Conservation (phyloP, 2,113 vertebrate species). For the Crotalus helleri region DNA sequence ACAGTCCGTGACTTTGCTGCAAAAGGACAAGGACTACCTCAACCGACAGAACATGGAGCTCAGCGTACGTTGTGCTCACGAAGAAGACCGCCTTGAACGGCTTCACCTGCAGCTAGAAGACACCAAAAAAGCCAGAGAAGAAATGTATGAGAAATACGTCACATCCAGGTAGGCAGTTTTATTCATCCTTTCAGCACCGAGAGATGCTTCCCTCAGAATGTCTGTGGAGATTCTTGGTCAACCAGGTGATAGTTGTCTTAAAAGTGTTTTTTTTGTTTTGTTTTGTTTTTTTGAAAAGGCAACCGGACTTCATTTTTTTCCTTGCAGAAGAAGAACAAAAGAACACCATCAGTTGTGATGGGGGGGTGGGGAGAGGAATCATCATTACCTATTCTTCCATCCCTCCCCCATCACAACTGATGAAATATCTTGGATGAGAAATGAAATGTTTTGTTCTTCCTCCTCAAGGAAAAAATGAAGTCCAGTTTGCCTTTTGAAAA, state of each 20-base stretch:
- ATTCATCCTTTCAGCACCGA: not conserved
- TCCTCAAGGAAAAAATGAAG: not conserved
- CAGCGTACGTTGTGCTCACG: conserved; percentile 87
- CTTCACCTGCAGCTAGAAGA: conserved; percentile 90
- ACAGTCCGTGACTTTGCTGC: conserved; percentile 86
- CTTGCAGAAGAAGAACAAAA: not conserved
- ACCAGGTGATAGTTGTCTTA: not conserved
- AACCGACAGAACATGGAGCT: conserved; percentile 93
- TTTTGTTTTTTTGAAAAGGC: not conserved
- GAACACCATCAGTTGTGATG: not conserved
- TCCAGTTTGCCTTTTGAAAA: not conserved
- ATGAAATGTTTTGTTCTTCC: not conserved
- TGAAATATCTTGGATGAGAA: not conserved
- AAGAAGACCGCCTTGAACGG: conserved; percentile 89
- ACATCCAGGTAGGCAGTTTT: conserved; percentile 78
- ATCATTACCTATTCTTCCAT: not conserved
- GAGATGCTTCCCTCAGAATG: not conserved
- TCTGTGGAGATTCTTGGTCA: not conserved
- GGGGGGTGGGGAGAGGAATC: not conserved
- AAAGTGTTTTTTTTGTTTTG: too few relatives aligned
- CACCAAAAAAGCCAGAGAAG: conserved; percentile 89
- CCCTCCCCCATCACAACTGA: not conserved
- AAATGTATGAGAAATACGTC: conserved; percentile 94
- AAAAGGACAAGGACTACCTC: conserved; percentile 97
- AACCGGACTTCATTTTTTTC: not conserved